Percentiles rank a stretch among this genome's conserved stretches.
phyloP scores from a whole-genome alignment of 2,113 vertebrate genomes.

The Numida meleagris region DNA sequence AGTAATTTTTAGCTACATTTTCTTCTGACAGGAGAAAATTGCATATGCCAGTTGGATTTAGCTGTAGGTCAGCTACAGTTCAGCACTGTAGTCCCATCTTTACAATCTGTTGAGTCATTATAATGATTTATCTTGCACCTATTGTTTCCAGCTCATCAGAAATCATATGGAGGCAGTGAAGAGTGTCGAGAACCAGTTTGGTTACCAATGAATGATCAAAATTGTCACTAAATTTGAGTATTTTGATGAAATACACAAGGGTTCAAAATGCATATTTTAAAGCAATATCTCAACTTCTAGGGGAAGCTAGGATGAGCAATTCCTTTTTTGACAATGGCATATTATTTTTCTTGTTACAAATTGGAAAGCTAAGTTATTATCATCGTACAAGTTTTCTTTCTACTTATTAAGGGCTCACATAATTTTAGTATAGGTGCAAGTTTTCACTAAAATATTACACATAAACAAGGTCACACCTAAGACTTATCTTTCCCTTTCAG shows the following conservation, averaged over 20 bases:
- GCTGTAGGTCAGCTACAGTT: neutral
- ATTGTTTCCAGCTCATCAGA: constrained; percentile 11
- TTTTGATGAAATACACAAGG: neutral
- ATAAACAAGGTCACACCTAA: neutral
- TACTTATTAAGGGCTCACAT: neutral
- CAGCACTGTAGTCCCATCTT: neutral
- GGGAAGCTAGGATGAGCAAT: neutral
- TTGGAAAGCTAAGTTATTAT: neutral
- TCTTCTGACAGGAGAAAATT: constrained; percentile 6
- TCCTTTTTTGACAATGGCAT: neutral
- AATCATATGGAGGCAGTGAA: neutral
- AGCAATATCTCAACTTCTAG: neutral
- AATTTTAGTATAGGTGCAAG: neutral
- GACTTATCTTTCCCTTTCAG: neutral
- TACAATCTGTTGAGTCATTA: neutral
- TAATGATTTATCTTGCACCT: neutral
- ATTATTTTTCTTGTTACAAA: neutral
- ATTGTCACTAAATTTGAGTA: too few relatives aligned
- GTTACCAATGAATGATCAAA: neutral
- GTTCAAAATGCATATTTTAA: neutral
- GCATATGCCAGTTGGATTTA: neutral
- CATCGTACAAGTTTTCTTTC: neutral
- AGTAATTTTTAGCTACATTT: constrained; percentile 13
- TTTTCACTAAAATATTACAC: neutral
- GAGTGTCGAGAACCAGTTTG: fast-evolving